phyloP scores from a whole-genome alignment of 1,140 invertebrate species.

The Zelostemma sp. region DNA sequence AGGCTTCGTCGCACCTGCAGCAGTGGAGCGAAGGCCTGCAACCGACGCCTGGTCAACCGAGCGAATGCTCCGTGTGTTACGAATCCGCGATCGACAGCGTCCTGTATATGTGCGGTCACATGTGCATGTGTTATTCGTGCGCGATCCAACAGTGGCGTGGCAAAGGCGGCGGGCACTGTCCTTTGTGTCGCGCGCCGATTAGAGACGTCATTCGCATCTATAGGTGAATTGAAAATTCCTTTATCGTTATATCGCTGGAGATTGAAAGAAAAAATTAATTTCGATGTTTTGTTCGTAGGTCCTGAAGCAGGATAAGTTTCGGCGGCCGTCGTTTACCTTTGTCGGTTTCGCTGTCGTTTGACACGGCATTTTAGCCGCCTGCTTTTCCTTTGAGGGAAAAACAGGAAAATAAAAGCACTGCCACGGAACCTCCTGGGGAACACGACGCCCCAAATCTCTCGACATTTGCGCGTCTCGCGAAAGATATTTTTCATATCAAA shows the following conservation, averaged over 20 bases:
- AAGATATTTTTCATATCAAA: no score
- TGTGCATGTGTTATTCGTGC: conserved; percentile 99
- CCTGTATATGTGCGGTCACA: conserved; percentile 96
- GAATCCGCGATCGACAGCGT: conserved; percentile 93
- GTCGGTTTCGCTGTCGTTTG: conserved; percentile 36
- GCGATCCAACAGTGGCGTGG: conserved; percentile 92
- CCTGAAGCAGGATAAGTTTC: conserved; percentile 34
- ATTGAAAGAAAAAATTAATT: no score
- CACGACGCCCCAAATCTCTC: no score
- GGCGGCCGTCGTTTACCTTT: conserved; percentile 32
- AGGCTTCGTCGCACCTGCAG: conserved; percentile 59
- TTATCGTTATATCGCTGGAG: no score
- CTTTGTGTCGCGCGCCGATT: conserved; percentile 92
- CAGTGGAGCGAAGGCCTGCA: conserved; percentile 67
- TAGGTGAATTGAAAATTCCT: conserved; percentile 73
- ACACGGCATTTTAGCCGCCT: conserved; percentile 40
- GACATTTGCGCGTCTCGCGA: no score
- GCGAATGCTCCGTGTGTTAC: conserved; percentile 95
- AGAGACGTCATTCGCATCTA: conserved; percentile 96
- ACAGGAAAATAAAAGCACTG: conserved; percentile 7
- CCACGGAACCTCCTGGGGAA: neutral
- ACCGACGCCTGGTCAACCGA: conserved; percentile 62
- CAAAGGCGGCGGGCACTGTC: conserved; percentile 91
- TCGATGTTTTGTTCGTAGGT: conserved; percentile 13
- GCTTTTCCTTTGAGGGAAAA: neutral